Evolutionary conservation across 2,113 vertebrate species (phyloP), one percentile per base, ranked within the genome.

Genomic region (Crotalus helleri): DNA sequence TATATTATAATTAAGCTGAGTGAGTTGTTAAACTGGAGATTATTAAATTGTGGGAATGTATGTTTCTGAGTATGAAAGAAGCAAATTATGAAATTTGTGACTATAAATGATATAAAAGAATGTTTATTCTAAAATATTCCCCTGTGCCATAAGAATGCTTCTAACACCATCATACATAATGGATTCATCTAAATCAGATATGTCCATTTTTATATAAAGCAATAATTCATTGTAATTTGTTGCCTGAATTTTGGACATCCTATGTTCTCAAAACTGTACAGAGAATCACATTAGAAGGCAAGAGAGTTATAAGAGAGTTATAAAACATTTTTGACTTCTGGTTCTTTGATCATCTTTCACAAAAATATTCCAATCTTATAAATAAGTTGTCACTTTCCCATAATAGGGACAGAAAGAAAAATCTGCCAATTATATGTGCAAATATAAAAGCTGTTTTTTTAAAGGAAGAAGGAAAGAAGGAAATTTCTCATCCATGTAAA

Each of bases 301-400:
- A 95, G 15, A 55, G 88, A 29, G 1, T 90, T 81, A 92, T 39
- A 92, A 46, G 46, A 5, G 1, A 10, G 29, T 17, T 15, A 88
- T 91, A 90, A 88, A 89, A 57, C 54, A 8, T 93, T 69, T 81
- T 33, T 92, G 44, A 89, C 61, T 55, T 92, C 39, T 24, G 61
- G 74, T 29, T 44, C 74, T 19, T 90, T 93, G 92, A 86, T 90
- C 19, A 1, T 39, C 61, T 93, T 33, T 61, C 89, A 8, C 85
- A 26, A 49, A 86, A 90, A 86, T 90, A 87, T 59, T 58, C 81
- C 61, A 93, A n/a, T 59, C 44, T 91, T 64, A 74, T 74, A 92
- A 61, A 13, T 61, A 85, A 81, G 91, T 17, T 44, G 44, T 4
- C 1, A 4, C 3, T 49, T 95, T 69, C 89, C 85, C 44, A 1